Base-by-base conservation (phyloP, 2,797 vertebrate genomes). In the Hoplostethus mediterraneus region DNA sequence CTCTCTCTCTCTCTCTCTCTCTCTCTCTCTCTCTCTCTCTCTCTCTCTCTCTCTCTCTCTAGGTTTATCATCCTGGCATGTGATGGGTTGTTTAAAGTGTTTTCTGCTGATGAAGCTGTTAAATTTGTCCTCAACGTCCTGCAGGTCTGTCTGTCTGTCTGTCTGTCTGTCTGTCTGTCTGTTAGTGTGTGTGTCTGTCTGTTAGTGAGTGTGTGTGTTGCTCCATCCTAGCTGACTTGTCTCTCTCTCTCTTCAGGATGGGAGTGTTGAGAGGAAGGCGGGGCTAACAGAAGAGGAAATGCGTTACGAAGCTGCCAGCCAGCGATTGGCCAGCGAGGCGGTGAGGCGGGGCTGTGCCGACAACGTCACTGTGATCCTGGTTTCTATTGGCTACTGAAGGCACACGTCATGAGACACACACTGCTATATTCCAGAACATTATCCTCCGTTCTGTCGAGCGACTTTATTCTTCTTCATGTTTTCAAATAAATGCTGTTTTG, bases 11-110 rank as follows among this genome's bases (percentile, higher is more conserved):
- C 21, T 21, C 21, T 21, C 21, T 21, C 21, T 21, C 21, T 21
- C 21, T 21, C 21, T 21, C 21, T 21, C 21, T 21, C 31, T 6
- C 31, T 6, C 31, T n/a, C 28, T 38, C n/a, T 8, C 2, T 45
- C 4, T 44, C 12, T 10, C 12, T 63, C 51, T 73, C 81, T 33
- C 65, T 72, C 17, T 81, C 11, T 69, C 66, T 79, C 4, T 45
- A 99, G 98, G 92, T 99, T 99, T 85, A 94, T 99, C 85, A 84
- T 99, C 75, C 90, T 99, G 87, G 97, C 97, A 0, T 99, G 97
- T 75, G 98, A 99, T 49, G 97, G 98, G 56, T 93, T 99, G 65
- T 99, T 99, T 74, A 99, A 99, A 90, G 98, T 97, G 5, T 99
- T 99, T 63, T 97, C 96, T 38, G 95, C 97, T 36, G 97, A 98